A percentile compares a stretch with the other conserved stretches of the same genome.
Evolutionary conservation across 2,797 vertebrate genomes (phyloP).

Genomic region (Nyctalus aviator): DNA sequence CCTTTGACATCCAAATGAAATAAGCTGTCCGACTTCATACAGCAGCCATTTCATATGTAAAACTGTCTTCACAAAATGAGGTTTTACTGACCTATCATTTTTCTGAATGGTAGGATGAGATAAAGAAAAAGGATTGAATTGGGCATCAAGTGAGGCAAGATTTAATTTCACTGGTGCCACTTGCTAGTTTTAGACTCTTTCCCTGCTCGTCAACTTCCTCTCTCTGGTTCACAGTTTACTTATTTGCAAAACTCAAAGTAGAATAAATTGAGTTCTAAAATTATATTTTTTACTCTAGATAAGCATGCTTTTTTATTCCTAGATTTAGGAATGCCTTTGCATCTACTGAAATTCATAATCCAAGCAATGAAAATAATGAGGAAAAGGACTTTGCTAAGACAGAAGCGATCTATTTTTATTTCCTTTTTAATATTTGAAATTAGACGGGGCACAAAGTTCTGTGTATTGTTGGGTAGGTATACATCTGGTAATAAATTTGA

Average conservation of each 20-base stretch:
- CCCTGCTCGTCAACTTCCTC: background rate
- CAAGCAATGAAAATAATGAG: conserved; percentile 22
- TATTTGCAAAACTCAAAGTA: conserved; percentile 30
- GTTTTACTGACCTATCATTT: background rate
- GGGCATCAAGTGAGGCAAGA: background rate
- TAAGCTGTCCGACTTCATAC: background rate
- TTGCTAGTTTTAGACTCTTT: background rate
- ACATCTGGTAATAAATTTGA: background rate
- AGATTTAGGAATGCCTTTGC: conserved; percentile 24
- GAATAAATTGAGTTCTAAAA: background rate
- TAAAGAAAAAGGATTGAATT: background rate
- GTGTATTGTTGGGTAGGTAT: background rate
- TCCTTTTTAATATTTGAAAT: background rate
- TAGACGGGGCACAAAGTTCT: background rate
- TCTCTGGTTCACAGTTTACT: background rate
- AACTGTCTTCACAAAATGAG: background rate
- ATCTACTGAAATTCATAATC: conserved; percentile 44
- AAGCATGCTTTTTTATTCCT: background rate
- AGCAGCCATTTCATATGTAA: background rate
- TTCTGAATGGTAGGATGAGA: background rate
- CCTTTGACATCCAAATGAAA: background rate
- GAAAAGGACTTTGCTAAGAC: background rate
- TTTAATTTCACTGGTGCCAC: background rate
- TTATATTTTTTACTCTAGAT: background rate
- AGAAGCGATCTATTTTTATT: conserved; percentile 19